Percentiles rank a stretch among this genome's conserved stretches.
Evolutionary conservation across 2,113 vertebrate genomes (phyloP).

Genomic region (Centropus bengalensis): DNA sequence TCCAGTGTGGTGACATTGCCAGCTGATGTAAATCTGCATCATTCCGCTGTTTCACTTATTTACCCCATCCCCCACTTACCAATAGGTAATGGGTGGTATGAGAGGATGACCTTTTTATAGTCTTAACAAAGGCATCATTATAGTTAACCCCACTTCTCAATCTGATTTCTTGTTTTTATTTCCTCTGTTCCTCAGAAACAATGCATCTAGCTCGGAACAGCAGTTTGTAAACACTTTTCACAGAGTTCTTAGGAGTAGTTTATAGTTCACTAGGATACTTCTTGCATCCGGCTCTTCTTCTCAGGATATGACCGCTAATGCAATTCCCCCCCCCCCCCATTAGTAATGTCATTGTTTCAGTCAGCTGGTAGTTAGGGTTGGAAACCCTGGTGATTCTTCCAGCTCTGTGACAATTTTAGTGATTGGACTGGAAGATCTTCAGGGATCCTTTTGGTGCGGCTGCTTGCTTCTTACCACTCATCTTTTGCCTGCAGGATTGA

Average conservation of each 20-base stretch:
- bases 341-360: background rate
- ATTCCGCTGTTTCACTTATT: background rate
- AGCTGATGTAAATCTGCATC: background rate
- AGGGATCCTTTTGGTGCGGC: background rate
- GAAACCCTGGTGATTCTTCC: background rate
- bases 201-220: background rate
- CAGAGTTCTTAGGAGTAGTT: background rate
- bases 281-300: background rate
- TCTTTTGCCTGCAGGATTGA: background rate
- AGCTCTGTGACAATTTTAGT: background rate
- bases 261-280: background rate
- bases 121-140: background rate
- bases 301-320: background rate
- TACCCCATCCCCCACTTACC: background rate
- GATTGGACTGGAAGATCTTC: background rate
- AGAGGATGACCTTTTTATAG: background rate
- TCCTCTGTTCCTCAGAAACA: background rate
- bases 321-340: background rate
- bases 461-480: background rate
- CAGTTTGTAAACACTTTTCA: slow-evolving; percentile 17
- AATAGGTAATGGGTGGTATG: background rate
- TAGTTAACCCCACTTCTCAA: background rate
- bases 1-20: background rate
- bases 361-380: background rate
- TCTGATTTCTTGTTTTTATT: background rate